Evolutionary conservation across 2,113 vertebrate species (phyloP), one percentile per base, ranked within the genome.

Genomic region (Coregonus clupeaformis): DNA sequence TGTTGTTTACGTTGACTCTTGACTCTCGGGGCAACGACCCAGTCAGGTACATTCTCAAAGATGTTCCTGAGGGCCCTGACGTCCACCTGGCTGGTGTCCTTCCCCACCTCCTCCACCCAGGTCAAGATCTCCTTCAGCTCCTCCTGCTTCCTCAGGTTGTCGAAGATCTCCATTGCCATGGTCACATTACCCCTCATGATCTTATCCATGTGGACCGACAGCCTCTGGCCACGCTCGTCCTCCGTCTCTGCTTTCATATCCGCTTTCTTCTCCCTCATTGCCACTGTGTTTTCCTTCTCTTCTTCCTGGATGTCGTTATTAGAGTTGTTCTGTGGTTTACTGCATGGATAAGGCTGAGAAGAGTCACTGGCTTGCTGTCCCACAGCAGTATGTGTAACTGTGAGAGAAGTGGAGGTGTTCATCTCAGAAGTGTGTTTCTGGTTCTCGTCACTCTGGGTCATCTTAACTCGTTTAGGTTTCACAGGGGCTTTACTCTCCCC

Each of bases 181-280:
- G 89, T 92, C 60, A 93, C 90, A 7, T 97, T 95, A 55, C 91
- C 96, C 88, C 92, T 95, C 89, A 97, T 91, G 73, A 97, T 97
- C 86, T 96, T 94, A 55, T 97, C 95, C 89, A 95, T 96, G 88
- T 96, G 96, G 42, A 96, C 81, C 0, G 96, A 97, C 79, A 97
- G 79, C 36, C 95, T 93, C 86, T 95, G 94, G 29, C 92, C 79
- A 72, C 93, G 90, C 68, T 96, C 95, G 0, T 93, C 91, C 80
- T 96, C 96, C 0, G 94, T 95, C 89, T 97, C 96, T 1, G 63
- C 78, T 70, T 75, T 84, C 6, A 49, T 79, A 70, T 75, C 84
- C 4, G 42, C 66, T 89, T 93, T 96, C 80, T 92, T 95, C 84
- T 91, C 88, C 87, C 95, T 94, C 82, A 95, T 87, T 68, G 93